Conservation (phyloP, 2,113 vertebrate species). For the Sinocyclocheilus anophthalmus region DNA sequence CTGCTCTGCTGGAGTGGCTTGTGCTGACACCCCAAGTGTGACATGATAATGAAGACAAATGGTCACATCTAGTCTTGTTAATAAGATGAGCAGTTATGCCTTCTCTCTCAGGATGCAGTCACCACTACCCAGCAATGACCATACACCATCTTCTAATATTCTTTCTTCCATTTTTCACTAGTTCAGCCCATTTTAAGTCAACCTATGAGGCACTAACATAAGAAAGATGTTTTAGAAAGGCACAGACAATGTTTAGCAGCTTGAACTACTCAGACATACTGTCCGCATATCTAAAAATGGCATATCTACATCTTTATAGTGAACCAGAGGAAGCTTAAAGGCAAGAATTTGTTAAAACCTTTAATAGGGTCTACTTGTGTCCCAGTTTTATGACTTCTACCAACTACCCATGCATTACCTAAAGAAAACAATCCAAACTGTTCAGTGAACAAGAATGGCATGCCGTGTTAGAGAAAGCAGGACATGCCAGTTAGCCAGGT, state of each 20-base stretch:
- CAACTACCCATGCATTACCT: neutral
- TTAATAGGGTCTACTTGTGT: too few relatives aligned
- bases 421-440: neutral
- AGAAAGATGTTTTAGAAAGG: neutral
- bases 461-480: neutral
- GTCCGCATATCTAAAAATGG: neutral
- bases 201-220: neutral
- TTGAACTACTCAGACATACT: neutral
- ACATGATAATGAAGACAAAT: conserved; percentile 63
- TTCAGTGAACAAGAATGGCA: neutral
- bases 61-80: conserved; percentile 52
- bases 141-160: neutral
- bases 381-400: neutral
- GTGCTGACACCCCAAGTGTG: conserved; percentile 38
- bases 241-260: neutral
- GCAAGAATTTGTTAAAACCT: neutral
- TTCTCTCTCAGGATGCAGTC: conserved; percentile 30
- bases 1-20: conserved; percentile 34
- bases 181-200: neutral
- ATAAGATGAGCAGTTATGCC: conserved; percentile 21
- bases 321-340: neutral
- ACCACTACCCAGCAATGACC: conserved; percentile 28
- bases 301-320: neutral
- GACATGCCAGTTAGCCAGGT: neutral
- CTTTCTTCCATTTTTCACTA: neutral